These are phyloP conservation scores for Jacana jacana DNA, from an alignment of 2,113 vertebrate species.

Conservation along the genomic window DNA sequence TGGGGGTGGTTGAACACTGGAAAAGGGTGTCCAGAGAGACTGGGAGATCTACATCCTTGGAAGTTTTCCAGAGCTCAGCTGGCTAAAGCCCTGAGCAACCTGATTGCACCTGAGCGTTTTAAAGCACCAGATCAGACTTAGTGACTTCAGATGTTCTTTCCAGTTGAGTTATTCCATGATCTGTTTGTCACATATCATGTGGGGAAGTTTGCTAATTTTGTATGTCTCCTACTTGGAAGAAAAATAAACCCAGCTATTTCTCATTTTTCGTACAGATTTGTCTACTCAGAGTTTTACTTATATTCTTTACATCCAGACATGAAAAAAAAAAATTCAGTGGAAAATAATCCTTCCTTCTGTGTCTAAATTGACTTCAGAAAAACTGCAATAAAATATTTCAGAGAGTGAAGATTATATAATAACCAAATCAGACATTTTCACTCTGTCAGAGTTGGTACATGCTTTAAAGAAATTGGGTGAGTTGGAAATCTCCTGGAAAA, in stretches of 20 bases:
- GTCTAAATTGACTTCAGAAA: not conserved
- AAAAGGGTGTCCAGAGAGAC: not conserved
- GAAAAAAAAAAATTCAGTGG: too few species aligned
- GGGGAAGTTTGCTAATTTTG: not conserved
- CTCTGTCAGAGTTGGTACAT: not conserved
- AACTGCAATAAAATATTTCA: not conserved
- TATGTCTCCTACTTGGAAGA: not conserved
- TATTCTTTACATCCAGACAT: not conserved
- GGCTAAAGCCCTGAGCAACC: not conserved
- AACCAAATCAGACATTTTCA: not conserved
- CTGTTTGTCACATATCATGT: not conserved
- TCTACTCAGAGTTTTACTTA: not conserved
- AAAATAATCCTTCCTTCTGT: not conserved
- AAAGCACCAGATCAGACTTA: not conserved
- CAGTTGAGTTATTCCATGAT: not conserved
- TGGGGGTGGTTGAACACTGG: not conserved
- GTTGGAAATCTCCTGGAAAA: not conserved
- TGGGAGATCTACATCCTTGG: not conserved
- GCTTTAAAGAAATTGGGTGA: not conserved
- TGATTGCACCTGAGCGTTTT: not conserved
- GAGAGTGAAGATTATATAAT: not conserved
- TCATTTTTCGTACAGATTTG: not conserved
- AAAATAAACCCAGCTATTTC: fast-evolving
- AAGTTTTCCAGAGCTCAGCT: not conserved
- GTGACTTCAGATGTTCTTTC: not conserved